These are phyloP conservation scores for Turdus rufiventris DNA, from an alignment of 2,113 vertebrate species.

Conservation along the genomic window DNA sequence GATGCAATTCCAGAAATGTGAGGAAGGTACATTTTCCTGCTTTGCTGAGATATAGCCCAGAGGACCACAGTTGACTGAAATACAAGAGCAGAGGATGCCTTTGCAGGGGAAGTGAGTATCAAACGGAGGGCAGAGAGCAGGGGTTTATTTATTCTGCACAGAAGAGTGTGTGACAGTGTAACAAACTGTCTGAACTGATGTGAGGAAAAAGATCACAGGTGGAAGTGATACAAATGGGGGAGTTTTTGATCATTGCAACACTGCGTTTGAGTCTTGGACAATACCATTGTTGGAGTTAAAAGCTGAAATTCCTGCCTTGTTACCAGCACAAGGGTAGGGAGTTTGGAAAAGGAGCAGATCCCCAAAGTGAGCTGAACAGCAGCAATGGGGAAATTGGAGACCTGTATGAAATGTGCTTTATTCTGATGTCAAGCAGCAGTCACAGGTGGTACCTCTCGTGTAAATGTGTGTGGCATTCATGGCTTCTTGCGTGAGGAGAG, in stretches of 20 bases:
- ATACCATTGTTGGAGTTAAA: background rate
- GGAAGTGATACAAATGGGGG: background rate
- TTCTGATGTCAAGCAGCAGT: background rate
- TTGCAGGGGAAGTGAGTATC: background rate
- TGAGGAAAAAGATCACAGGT: background rate
- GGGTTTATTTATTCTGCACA: background rate
- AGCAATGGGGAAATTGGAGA: background rate
- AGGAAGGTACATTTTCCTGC: background rate
- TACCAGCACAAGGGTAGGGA: background rate
- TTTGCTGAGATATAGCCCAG: background rate
- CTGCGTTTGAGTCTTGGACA: background rate
- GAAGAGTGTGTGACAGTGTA: background rate
- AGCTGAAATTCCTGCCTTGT: background rate
- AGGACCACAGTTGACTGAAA: background rate
- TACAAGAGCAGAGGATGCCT: background rate
- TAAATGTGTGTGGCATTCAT: accelerated
- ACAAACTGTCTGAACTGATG: background rate
- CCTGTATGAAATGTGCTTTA: background rate
- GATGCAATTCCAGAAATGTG: background rate
- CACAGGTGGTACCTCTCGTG: background rate
- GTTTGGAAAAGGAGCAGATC: background rate
- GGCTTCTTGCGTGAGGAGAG: accelerated
- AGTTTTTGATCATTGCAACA: background rate
- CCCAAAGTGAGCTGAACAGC: background rate
- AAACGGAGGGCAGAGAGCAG: background rate